These are phyloP conservation scores for Crypturellus undulatus DNA, from an alignment of 2,113 vertebrate species.

Conservation along the genomic window DNA sequence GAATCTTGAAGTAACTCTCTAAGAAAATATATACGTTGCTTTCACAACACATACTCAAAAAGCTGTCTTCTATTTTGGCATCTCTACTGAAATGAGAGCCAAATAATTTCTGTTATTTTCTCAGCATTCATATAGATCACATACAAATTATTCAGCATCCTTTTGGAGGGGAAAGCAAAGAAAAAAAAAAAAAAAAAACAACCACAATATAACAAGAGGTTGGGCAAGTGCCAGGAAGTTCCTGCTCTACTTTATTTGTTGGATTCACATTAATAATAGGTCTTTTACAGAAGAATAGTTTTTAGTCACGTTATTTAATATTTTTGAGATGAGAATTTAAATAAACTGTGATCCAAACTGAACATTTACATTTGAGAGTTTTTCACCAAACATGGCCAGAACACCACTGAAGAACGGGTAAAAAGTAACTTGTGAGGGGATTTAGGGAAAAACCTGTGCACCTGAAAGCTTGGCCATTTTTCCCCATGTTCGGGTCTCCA, in stretches of 20 bases:
- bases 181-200: constrained; percentile 42
- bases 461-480: not conserved
- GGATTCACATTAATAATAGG: not conserved
- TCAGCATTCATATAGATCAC: constrained; percentile 50
- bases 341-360: not conserved
- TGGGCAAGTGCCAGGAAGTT: constrained; percentile 20
- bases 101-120: constrained; percentile 40
- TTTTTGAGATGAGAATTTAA: constrained; percentile 5
- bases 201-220: constrained; percentile 27
- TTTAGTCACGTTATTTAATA: not conserved
- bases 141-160: constrained; percentile 47
- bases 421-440: not conserved
- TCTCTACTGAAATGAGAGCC: constrained; percentile 30
- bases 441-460: not conserved
- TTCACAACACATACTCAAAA: constrained; percentile 53
- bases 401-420: not conserved
- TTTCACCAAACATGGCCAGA: not conserved
- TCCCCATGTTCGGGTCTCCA: not conserved
- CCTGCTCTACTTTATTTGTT: constrained; percentile 23
- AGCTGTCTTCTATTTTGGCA: constrained; percentile 61
- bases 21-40: constrained; percentile 39
- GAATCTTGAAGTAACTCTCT: constrained; percentile 33
- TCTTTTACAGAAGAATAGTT: not conserved
- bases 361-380: not conserved
- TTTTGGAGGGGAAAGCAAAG: constrained; percentile 32